Base-by-base conservation (phyloP, 2,797 vertebrate species). In the Rhinogobio ventralis region DNA sequence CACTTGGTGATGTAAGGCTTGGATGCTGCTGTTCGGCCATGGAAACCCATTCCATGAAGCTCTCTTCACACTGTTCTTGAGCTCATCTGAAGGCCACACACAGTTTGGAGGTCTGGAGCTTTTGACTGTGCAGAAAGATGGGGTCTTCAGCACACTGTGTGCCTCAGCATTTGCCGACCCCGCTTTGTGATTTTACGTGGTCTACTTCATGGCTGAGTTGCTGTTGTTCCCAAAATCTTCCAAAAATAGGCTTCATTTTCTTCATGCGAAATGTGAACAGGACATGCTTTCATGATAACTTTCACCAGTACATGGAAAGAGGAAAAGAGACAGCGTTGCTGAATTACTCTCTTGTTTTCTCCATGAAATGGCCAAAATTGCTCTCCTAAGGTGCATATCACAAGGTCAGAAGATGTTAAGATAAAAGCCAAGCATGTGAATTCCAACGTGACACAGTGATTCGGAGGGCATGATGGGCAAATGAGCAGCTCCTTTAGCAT, bases 391-490 rank as follows among this genome's bases (percentile, higher is more conserved):
- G 39, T 60, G 19, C 10, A 4, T 53, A 13, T 42, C 46, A 57
- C 51, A 23, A 49, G 28, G 45, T 64, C 42, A 39, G 14, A 25
- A 1, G 20, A 33, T 39, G 42, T 39, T 20, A 2, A 6, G 74
- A 66, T 60, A 64, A 75, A 75, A 66, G 19, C 55, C 1, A 2
- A 33, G 64, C 30, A 36, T 19, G 13, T 30, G 69, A 60, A 62
- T 25, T 62, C 25, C 68, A 25, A 5, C 17, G 23, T 30, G 68
- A 69, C 79, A 55, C n/a, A 5, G 8, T 30, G 60, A 19, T 39
- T n/a, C 19, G 7, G 17, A 80, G 49, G n/a, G 51, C 51, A 81
- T 60, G 46, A 75, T 46, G 60, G 17, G 20, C 39, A 77, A 60
- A 60, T 10, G 15, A 36, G 28, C 30, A 75, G 19, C 55, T 20